Evolutionary conservation across 2,797 vertebrate species (phyloP).

Genomic region (Lepidocolaptes lacrymiger): DNA sequence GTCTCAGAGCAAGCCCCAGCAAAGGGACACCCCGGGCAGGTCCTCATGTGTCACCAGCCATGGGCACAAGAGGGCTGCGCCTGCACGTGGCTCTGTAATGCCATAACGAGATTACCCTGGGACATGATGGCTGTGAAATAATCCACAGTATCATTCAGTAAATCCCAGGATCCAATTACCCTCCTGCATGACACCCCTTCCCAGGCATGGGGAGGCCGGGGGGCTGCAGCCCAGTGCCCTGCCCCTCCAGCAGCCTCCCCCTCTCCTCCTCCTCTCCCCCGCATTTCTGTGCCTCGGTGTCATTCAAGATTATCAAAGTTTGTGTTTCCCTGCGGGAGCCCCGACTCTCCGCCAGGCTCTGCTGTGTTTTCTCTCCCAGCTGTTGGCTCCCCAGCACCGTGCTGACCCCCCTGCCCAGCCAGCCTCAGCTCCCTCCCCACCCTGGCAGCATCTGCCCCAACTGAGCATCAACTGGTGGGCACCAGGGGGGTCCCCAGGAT

Average conservation of each 20-base stretch:
- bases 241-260: not conserved
- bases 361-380: not conserved
- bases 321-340: not conserved
- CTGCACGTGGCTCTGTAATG: not conserved
- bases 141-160: conserved; percentile 50
- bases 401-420: not conserved
- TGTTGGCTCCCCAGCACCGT: rapidly evolving
- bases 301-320: conserved; percentile 20
- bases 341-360: not conserved
- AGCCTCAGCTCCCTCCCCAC: rapidly evolving
- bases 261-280: not conserved
- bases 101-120: conserved; percentile 45
- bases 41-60: not conserved
- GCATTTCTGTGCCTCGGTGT: not conserved
- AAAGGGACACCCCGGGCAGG: rapidly evolving
- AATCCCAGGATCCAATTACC: conserved; percentile 63
- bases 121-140: conserved; percentile 30
- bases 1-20: not conserved
- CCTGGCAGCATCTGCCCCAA: rapidly evolving
- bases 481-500: rapidly evolving
- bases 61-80: not conserved
- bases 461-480: rapidly evolving
- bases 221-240: not conserved
- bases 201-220: not conserved
- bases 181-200: conserved; percentile 11